Evolutionary conservation across 2,888 invertebrate species (phyloP).

Genomic region (Orthosia incerta): DNA sequence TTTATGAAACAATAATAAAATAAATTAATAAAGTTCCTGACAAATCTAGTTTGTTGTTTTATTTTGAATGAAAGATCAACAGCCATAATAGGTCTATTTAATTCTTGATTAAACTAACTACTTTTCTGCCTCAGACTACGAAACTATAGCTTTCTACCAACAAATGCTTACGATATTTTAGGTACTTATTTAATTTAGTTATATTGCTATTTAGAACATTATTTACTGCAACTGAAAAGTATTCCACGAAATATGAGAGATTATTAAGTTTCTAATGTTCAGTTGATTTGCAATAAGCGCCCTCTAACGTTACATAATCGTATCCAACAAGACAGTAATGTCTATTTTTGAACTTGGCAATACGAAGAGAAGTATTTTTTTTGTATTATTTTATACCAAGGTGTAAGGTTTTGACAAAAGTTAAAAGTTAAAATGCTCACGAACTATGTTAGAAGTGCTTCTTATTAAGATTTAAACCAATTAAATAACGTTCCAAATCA

Average conservation of each 20-base stretch:
- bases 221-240: not conserved
- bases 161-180: not conserved
- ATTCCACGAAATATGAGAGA: not conserved
- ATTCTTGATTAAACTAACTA: not conserved
- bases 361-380: not conserved
- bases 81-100: too few relatives aligned
- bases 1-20: not conserved
- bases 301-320: constrained; percentile 23
- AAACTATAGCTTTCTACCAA: too few relatives aligned
- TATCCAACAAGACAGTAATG: not conserved
- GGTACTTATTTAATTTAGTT: not conserved
- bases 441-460: not conserved
- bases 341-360: constrained; percentile 23
- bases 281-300: constrained; percentile 16
- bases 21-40: not conserved
- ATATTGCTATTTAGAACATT: constrained; percentile 4
- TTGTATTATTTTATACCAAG: too few relatives aligned
- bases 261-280: not conserved
- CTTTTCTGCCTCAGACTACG: too few relatives aligned
- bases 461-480: not conserved
- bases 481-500: constrained; percentile 15
- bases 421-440: not conserved
- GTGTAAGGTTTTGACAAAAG: not conserved
- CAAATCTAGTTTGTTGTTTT: not conserved
- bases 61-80: not conserved